Base-by-base conservation (phyloP, 2,113 vertebrate genomes). In the Callopanchax toddi region DNA sequence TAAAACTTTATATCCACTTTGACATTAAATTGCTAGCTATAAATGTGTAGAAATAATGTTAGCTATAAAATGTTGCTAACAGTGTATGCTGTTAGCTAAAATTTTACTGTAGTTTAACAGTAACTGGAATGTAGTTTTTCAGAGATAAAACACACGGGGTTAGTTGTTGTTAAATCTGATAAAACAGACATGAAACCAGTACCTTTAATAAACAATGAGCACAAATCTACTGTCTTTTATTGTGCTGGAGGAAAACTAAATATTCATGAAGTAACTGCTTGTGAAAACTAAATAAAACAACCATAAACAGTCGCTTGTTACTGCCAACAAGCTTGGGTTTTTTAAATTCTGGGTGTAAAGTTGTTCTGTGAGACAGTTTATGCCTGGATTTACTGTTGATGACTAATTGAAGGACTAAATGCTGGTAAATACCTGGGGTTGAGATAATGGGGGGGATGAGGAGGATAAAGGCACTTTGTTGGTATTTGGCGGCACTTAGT, bases 401-500 rank as follows among this genome's bases (percentile, higher is more conserved):
- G 40, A n/a, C 17, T 42, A 42, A 84, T 71, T n/a, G n/a, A 81
- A 32, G 37, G 20, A 53, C n/a, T 39, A 44, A 64, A 75, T 69
- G 67, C 81, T 87, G 60, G 67, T 86, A 81, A 87, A 89, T 79
- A 69, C 72, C 74, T 12, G 46, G 64, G 51, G 59, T 34, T 66
- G 21, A 29, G 52, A 36, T 65, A 57, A 67, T 36, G 39, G n/a
- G 65, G 57, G 57, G 26, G 58, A 61, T 43, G 75, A 58, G 54
- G 71, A 58, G 60, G 51, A 20, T 18, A 15, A 64, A 61, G 3
- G 48, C 67, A 40, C 67, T 79, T 52, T 0, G 13, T n/a, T 42
- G 69, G 56, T 34, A 12, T 85, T 10, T 90, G 67, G 83, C 54
- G 86, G 44, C 89, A 72, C 72, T 65, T 79, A 63, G 87, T 82